Evolutionary conservation across 2,888 invertebrate genomes (phyloP).

Genomic region (Drosophila lutescens): DNA sequence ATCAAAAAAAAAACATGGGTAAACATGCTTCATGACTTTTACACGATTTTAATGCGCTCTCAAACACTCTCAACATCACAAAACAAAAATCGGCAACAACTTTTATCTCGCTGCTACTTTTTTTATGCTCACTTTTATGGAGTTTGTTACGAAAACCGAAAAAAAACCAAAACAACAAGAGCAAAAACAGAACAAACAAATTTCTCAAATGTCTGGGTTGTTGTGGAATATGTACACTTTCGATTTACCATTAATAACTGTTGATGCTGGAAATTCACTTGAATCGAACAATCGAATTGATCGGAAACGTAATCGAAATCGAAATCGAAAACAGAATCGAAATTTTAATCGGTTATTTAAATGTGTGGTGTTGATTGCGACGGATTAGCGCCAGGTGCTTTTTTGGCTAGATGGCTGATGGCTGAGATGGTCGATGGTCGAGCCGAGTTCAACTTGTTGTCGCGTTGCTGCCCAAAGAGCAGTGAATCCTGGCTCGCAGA

Average conservation of each 20-base stretch:
- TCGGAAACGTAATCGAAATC: background rate
- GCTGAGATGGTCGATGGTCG: slow-evolving; percentile 4
- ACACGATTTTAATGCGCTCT: slow-evolving; percentile 15
- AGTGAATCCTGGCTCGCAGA: slow-evolving; percentile 25
- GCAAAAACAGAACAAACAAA: slow-evolving; percentile 10
- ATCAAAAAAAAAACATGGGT: slow-evolving; percentile 22
- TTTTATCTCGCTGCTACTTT: slow-evolving; percentile 11
- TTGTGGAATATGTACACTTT: slow-evolving; percentile 2
- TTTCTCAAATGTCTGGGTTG: slow-evolving; percentile 5
- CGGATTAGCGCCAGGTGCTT: slow-evolving; percentile 17
- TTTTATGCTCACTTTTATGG: slow-evolving; percentile 30
- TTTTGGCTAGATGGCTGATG: background rate
- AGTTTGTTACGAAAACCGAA: slow-evolving; percentile 4
- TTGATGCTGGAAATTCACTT: slow-evolving; percentile 1
- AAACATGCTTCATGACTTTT: slow-evolving; percentile 23
- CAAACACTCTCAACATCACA: slow-evolving; percentile 6
- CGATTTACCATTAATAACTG: slow-evolving; percentile 15
- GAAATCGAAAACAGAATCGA: background rate
- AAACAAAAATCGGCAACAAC: slow-evolving; percentile 7
- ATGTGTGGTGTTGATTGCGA: slow-evolving; percentile 5
- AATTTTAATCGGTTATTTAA: background rate
- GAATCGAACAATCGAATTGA: background rate
- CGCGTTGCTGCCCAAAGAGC: slow-evolving; percentile 62
- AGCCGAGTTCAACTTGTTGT: slow-evolving; percentile 73
- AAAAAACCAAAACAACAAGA: background rate